These are phyloP conservation scores for Lithophane semibrunnea DNA, from an alignment of 2,888 invertebrate genomes.

Conservation along the genomic window DNA sequence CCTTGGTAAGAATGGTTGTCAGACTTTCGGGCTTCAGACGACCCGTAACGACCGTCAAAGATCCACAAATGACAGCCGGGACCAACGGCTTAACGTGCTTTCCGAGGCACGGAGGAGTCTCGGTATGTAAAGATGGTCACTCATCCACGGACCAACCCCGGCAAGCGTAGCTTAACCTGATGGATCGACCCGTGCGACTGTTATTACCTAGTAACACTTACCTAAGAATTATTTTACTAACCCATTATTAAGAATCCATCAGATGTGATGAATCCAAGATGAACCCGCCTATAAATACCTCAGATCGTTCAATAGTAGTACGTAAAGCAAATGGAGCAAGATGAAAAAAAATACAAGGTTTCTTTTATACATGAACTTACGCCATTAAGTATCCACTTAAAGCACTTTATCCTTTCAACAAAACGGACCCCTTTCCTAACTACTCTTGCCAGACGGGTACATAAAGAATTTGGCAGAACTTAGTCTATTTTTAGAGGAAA, in stretches of 20 bases:
- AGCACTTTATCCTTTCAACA: slow-evolving; percentile 15
- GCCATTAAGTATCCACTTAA: slow-evolving; percentile 13
- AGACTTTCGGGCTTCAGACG: too few relatives aligned
- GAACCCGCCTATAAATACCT: not conserved
- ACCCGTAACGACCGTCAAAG: too few relatives aligned
- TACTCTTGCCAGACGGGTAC: slow-evolving; percentile 34
- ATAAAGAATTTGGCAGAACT: slow-evolving; percentile 55
- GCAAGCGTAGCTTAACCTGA: too few relatives aligned
- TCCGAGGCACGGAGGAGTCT: too few relatives aligned
- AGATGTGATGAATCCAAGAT: not conserved
- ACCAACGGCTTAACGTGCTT: too few relatives aligned
- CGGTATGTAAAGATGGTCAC: too few relatives aligned
- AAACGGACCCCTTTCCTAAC: slow-evolving; percentile 17
- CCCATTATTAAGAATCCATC: slow-evolving; percentile 3
- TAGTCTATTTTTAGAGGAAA: slow-evolving; percentile 52
- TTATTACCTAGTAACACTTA: not conserved
- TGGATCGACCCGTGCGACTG: too few relatives aligned
- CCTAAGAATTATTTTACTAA: not conserved
- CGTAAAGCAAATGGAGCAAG: not conserved
- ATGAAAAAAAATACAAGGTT: not conserved
- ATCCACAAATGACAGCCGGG: too few relatives aligned
- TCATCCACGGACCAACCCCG: too few relatives aligned
- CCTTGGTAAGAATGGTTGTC: too few relatives aligned
- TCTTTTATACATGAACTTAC: slow-evolving; percentile 3
- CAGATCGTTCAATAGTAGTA: not conserved